These are phyloP conservation scores for Belgica antarctica DNA, from an alignment of 2,888 invertebrate genomes.

Conservation along the genomic window DNA sequence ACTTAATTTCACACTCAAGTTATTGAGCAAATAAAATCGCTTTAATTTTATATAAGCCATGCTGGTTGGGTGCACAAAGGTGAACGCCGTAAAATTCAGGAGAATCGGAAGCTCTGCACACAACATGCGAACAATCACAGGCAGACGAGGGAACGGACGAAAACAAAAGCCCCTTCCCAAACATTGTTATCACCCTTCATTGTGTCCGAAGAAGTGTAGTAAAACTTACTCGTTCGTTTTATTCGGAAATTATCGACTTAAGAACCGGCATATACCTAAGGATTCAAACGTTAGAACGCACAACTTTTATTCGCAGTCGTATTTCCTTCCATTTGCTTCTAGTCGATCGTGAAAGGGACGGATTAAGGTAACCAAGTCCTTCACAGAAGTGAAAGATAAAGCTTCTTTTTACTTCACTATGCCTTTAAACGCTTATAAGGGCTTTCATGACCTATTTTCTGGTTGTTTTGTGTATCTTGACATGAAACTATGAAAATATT, in stretches of 20 bases:
- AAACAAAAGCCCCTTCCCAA: conserved; percentile 1
- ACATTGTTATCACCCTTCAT: conserved; percentile 27
- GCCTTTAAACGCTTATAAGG: conserved; percentile 7
- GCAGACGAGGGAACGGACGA: background rate
- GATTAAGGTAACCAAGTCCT: conserved; percentile 17
- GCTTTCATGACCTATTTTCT: conserved; percentile 15
- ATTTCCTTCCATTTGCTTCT: background rate
- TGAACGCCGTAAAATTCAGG: conserved; percentile 8
- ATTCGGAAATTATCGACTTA: conserved; percentile 11
- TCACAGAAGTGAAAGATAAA: background rate
- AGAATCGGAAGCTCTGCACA: conserved; percentile 6
- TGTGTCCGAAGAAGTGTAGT: background rate
- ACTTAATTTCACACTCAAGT: conserved; percentile 42
- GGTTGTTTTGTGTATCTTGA: too few species aligned
- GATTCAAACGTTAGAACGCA: background rate
- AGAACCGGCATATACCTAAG: background rate
- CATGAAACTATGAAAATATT: too few species aligned
- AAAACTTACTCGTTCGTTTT: conserved; percentile 17
- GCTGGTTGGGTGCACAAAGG: conserved; percentile 13
- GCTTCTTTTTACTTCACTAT: background rate
- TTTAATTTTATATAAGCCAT: conserved; percentile 35
- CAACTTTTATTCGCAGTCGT: background rate
- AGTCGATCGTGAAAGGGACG: conserved; percentile 17
- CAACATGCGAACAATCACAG: conserved; percentile 6
- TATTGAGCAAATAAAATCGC: conserved; percentile 35